Percentiles rank a stretch among this genome's conserved stretches.
Evolutionary conservation across 2,888 invertebrate species (phyloP).

Genomic region (Drosophila multiciliata): DNA sequence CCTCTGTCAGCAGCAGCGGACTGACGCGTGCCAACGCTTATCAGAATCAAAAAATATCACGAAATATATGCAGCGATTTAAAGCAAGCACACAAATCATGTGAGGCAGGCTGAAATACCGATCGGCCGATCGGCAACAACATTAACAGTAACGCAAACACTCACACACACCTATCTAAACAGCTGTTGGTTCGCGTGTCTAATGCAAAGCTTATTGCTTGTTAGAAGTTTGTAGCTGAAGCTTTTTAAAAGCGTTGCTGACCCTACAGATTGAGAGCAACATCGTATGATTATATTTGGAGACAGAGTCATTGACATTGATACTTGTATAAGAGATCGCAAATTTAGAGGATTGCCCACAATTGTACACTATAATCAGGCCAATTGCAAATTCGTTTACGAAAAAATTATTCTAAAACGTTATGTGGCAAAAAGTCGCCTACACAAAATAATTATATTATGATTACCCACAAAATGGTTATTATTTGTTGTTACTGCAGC

Average conservation of each 20-base stretch:
- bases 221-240: slow-evolving; percentile 11
- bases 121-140: slow-evolving; percentile 13
- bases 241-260: slow-evolving; percentile 27
- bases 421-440: neutral
- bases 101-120: slow-evolving; percentile 21
- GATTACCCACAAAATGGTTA: slow-evolving; percentile 19
- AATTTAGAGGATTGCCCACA: neutral
- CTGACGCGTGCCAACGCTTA: slow-evolving; percentile 72
- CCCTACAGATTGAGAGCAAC: slow-evolving; percentile 59
- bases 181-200: slow-evolving; percentile 71
- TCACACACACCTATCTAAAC: slow-evolving; percentile 51
- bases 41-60: slow-evolving; percentile 52
- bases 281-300: slow-evolving; percentile 64
- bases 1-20: slow-evolving; percentile 39
- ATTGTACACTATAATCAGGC: slow-evolving; percentile 10
- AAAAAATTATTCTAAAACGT: slow-evolving; percentile 22
- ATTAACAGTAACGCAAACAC: neutral
- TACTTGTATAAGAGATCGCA: neutral
- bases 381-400: slow-evolving; percentile 9
- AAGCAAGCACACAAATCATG: slow-evolving; percentile 36
- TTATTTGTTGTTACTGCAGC: slow-evolving; percentile 9
- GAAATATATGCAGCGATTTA: slow-evolving; percentile 19
- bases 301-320: slow-evolving; percentile 4
- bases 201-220: slow-evolving; percentile 33
- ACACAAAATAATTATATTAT: slow-evolving; percentile 10